Conservation (phyloP, 2,888 invertebrate species). For the Plagodis pulveraria region DNA sequence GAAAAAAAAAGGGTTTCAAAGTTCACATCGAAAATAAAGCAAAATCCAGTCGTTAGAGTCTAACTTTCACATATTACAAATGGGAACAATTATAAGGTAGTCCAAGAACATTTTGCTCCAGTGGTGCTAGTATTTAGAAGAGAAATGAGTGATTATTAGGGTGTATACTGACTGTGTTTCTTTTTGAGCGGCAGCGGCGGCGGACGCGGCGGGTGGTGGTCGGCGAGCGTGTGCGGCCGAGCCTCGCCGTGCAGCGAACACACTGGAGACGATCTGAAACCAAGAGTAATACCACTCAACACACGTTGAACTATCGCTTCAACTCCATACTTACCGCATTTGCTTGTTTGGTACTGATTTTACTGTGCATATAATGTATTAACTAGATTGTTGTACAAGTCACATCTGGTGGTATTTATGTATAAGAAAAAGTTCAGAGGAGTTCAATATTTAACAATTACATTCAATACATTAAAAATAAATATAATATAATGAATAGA, state of each 20-base stretch:
- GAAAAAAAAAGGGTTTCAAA: no score
- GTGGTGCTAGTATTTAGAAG: background rate
- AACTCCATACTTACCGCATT: no score
- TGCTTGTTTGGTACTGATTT: no score
- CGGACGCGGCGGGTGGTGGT: conserved; percentile 88
- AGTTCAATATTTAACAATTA: no score
- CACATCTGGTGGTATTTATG: no score
- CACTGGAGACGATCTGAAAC: conserved; percentile 58
- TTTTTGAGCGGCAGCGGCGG: conserved; percentile 97
- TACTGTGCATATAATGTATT: no score
- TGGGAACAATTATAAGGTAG: background rate
- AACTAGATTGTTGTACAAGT: no score
- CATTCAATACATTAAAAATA: no score
- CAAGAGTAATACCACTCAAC: background rate
- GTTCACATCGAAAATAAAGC: background rate
- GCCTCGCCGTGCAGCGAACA: conserved; percentile 75
- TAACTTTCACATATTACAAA: background rate
- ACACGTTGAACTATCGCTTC: no score
- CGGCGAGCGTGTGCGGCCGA: conserved; percentile 79
- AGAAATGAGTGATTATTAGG: background rate
- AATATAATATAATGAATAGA: no score
- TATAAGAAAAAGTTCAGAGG: no score
- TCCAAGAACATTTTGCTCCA: background rate
- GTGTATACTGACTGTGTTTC: conserved; percentile 94
- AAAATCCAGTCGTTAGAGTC: background rate